phyloP scores from a whole-genome alignment of 37 sponge, comb jelly and placozoan genomes.

The Halichondria panicea region DNA sequence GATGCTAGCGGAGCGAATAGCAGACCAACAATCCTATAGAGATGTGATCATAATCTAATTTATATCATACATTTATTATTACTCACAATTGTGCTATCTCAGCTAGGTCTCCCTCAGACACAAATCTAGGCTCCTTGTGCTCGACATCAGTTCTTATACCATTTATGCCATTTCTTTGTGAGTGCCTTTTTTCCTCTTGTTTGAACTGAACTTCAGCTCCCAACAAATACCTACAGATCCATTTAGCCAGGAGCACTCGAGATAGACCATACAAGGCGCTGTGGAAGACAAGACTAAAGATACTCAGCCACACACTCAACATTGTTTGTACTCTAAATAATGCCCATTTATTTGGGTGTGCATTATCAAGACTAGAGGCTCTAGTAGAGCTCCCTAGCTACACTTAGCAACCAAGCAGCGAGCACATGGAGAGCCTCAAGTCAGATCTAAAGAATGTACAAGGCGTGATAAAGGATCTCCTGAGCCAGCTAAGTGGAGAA shows the following conservation, averaged over 20 bases:
- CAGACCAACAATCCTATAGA: not conserved
- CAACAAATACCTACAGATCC: slow-evolving; percentile 9
- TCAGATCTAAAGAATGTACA: slow-evolving; percentile 20
- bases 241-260: slow-evolving; percentile 2
- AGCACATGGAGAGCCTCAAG: slow-evolving; percentile 11
- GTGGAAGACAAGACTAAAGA: not conserved
- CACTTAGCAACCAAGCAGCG: not conserved
- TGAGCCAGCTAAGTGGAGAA: not conserved
- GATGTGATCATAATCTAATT: not conserved
- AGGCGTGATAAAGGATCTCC: slow-evolving; percentile 17
- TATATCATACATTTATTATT: not conserved
- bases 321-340: not conserved
- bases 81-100: slow-evolving; percentile 17
- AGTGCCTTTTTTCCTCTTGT: not conserved
- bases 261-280: not conserved
- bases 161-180: not conserved
- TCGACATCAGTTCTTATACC: not conserved
- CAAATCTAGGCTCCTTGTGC: not conserved
- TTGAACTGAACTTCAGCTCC: not conserved
- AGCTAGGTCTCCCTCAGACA: slow-evolving; percentile 18
- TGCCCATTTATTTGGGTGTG: not conserved
- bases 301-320: not conserved
- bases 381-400: not conserved
- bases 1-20: not conserved
- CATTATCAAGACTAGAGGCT: slow-evolving; percentile 1